A percentile compares a stretch with the other conserved stretches of the same genome.
Conservation (phyloP, 2,888 invertebrate genomes). For the Oxystoma pomonae region DNA sequence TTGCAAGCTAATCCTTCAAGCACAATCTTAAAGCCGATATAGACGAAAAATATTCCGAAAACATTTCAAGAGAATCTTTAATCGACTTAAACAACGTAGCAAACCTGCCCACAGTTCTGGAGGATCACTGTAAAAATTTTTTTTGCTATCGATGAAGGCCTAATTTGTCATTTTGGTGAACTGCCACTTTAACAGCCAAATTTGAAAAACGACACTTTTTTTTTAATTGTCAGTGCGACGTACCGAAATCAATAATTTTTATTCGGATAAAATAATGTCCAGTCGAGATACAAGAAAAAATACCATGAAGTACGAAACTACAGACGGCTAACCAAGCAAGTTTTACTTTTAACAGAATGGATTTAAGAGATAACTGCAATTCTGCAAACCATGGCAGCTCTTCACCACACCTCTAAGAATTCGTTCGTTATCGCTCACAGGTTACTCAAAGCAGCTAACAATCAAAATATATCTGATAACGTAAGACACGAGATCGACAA, state of each 20-base stretch:
- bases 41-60: conserved; percentile 50
- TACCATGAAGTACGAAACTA: background rate
- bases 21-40: conserved; percentile 43
- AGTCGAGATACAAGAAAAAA: background rate
- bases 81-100: conserved; percentile 46
- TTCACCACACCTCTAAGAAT: too few relatives aligned
- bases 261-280: too few relatives aligned
- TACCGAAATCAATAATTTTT: background rate
- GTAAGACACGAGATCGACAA: conserved; percentile 42
- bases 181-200: too few relatives aligned
- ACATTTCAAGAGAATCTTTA: conserved; percentile 47
- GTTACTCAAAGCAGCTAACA: conserved; percentile 26
- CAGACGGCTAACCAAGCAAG: conserved; percentile 27
- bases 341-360: conserved; percentile 40
- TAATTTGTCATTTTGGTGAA: too few relatives aligned
- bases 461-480: conserved; percentile 15
- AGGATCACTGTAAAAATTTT: conserved; percentile 48
- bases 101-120: conserved; percentile 49
- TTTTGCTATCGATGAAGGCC: too few relatives aligned
- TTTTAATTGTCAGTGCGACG: background rate
- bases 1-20: conserved; percentile 30
- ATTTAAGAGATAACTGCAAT: conserved; percentile 42
- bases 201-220: too few relatives aligned
- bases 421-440: too few relatives aligned
- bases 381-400: conserved; percentile 42